Conservation (phyloP, 1,140 invertebrate genomes). For the Drosophila arizonae region DNA sequence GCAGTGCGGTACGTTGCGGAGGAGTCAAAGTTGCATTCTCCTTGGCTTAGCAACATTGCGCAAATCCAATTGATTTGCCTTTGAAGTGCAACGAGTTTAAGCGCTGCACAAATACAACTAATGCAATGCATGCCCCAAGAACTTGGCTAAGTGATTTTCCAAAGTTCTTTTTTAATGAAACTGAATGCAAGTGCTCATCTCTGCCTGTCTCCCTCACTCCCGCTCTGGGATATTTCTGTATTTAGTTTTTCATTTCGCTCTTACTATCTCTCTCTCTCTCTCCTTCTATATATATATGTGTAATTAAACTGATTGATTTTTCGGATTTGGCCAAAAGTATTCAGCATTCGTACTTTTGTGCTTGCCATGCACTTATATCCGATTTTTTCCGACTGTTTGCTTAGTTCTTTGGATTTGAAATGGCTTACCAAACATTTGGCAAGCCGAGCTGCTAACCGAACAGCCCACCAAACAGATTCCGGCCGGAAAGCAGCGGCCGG, state of each 20-base stretch:
- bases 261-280: background rate
- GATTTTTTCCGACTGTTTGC: constrained; percentile 5
- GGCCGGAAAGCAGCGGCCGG: background rate
- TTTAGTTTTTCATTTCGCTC: background rate
- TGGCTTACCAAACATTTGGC: constrained; percentile 20
- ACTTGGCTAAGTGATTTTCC: constrained; percentile 52
- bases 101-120: constrained; percentile 66
- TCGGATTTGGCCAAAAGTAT: constrained; percentile 17
- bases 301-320: constrained; percentile 66
- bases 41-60: constrained; percentile 57
- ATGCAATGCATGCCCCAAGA: constrained; percentile 56
- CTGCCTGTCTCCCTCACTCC: constrained; percentile 1
- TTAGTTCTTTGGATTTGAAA: constrained; percentile 5
- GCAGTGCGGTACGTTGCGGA: no score
- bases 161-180: constrained; percentile 38
- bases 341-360: constrained; percentile 4
- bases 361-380: constrained; percentile 22
- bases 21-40: constrained; percentile 49
- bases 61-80: constrained; percentile 70
- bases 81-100: constrained; percentile 61
- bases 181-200: constrained; percentile 16
- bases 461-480: background rate
- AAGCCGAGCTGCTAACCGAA: background rate
- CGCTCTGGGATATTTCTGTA: background rate
- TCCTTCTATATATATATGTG: constrained; percentile 9